Conservation (phyloP, 2,113 vertebrate genomes). For the Psephotus haematonotus region DNA sequence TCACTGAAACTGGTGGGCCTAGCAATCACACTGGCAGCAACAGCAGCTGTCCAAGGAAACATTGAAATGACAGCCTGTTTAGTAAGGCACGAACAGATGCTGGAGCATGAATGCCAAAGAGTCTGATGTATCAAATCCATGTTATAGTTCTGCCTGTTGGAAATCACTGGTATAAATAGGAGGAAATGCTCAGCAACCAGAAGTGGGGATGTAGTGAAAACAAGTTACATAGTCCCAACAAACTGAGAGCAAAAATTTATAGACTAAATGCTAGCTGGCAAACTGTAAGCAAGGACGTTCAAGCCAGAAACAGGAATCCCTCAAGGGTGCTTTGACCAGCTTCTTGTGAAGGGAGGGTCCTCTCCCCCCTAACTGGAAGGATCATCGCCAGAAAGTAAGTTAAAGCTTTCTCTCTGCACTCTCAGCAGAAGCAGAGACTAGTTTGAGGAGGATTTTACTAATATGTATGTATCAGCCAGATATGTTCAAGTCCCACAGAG, state of each 20-base stretch:
- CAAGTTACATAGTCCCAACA: neutral
- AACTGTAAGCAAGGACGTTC: neutral
- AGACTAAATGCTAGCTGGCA: neutral
- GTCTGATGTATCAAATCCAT: neutral
- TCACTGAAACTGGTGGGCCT: neutral
- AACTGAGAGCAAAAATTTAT: neutral
- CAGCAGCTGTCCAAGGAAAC: neutral
- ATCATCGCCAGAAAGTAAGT: neutral
- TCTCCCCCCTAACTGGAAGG: neutral
- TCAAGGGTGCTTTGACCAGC: fast-evolving
- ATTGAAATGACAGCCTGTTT: neutral
- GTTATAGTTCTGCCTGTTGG: neutral
- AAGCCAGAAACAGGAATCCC: neutral
- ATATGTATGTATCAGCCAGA: neutral
- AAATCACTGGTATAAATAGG: neutral
- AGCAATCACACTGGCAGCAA: neutral
- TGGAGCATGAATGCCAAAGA: neutral
- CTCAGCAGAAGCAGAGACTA: neutral
- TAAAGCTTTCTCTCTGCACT: neutral
- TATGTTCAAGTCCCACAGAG: neutral
- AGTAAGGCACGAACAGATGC: neutral
- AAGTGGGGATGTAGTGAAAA: neutral
- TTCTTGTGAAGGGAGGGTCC: neutral
- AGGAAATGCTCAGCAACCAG: neutral
- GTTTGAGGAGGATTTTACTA: neutral